Conservation (phyloP, 2,888 invertebrate genomes). For the Tuta absoluta region DNA sequence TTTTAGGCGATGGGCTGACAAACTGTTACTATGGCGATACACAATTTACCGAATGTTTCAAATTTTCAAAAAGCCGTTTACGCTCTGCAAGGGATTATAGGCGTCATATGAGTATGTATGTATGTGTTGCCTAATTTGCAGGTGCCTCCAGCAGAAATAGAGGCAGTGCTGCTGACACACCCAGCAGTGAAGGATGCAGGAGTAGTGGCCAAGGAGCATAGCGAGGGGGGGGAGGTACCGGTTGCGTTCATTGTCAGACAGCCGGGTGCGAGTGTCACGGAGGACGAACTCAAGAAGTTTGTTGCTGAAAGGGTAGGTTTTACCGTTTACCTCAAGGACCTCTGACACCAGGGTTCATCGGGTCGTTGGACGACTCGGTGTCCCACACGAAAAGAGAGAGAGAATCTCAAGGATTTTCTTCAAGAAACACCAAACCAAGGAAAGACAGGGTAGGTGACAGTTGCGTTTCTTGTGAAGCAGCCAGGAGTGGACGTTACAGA, state of each 20-base stretch:
- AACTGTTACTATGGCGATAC: too few relatives aligned
- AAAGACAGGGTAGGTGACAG: slow-evolving; percentile 89
- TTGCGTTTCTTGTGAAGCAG: slow-evolving; percentile 86
- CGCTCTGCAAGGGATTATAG: too few relatives aligned
- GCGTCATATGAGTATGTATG: too few relatives aligned
- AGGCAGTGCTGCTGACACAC: slow-evolving; percentile 88
- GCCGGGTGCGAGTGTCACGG: slow-evolving; percentile 70
- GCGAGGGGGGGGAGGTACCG: slow-evolving; percentile 87
- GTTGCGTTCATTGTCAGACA: slow-evolving; percentile 86
- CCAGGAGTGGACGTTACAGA: slow-evolving; percentile 73
- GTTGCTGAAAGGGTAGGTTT: slow-evolving; percentile 74
- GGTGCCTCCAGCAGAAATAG: slow-evolving; percentile 93
- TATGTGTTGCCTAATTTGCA: slow-evolving; percentile 41
- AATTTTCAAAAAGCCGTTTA: too few relatives aligned
- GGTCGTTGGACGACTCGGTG: too few relatives aligned
- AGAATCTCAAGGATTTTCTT: too few relatives aligned
- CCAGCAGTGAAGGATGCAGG: slow-evolving; percentile 87
- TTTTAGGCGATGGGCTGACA: too few relatives aligned
- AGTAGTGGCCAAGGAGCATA: slow-evolving; percentile 88
- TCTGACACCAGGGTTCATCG: too few relatives aligned
- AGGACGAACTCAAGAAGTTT: slow-evolving; percentile 79
- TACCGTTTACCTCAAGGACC: too few relatives aligned
- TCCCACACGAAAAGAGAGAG: too few relatives aligned
- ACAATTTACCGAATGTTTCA: too few relatives aligned
- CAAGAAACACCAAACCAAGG: too few relatives aligned